These are phyloP conservation scores for Melanotaenia boesemani DNA, from an alignment of 2,797 vertebrate species.

Conservation along the genomic window DNA sequence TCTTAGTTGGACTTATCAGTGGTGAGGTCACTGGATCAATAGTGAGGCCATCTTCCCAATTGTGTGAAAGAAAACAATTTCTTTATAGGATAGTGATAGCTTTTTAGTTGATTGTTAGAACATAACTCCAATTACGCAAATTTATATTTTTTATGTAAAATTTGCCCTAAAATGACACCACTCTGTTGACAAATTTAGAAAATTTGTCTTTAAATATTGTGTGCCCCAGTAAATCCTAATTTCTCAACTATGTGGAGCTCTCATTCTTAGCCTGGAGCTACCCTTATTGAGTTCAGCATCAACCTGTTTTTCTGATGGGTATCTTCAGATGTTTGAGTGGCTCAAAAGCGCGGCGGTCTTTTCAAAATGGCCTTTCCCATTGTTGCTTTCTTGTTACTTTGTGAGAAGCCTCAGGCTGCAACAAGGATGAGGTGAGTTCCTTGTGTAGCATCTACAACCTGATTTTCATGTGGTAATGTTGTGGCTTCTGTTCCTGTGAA, in stretches of 20 bases:
- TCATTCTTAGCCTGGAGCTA: constrained; percentile 60
- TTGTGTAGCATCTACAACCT: constrained; percentile 15
- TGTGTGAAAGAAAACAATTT: not conserved
- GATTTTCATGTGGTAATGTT: not conserved
- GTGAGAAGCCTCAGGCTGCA: constrained; percentile 37
- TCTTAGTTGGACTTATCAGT: constrained; percentile 50
- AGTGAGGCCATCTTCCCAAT: constrained; percentile 24
- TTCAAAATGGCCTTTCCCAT: constrained; percentile 31
- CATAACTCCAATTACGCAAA: not conserved
- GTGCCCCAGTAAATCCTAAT: constrained; percentile 19
- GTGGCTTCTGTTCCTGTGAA: not conserved
- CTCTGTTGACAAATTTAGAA: not conserved
- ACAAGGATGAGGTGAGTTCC: constrained; percentile 37
- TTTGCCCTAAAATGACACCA: constrained; percentile 7
- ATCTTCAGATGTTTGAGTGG: constrained; percentile 65
- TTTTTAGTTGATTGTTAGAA: not conserved
- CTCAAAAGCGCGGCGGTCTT: constrained; percentile 52
- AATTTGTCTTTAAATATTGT: constrained; percentile 14
- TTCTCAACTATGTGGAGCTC: constrained; percentile 25
- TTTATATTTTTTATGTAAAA: not conserved
- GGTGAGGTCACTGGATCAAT: constrained; percentile 71
- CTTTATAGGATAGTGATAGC: not conserved
- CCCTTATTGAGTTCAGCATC: constrained; percentile 56
- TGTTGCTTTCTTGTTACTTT: constrained; percentile 43
- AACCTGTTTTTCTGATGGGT: constrained; percentile 56